phyloP scores from a whole-genome alignment of 1,140 invertebrate species.

The Papilio polyxenes region DNA sequence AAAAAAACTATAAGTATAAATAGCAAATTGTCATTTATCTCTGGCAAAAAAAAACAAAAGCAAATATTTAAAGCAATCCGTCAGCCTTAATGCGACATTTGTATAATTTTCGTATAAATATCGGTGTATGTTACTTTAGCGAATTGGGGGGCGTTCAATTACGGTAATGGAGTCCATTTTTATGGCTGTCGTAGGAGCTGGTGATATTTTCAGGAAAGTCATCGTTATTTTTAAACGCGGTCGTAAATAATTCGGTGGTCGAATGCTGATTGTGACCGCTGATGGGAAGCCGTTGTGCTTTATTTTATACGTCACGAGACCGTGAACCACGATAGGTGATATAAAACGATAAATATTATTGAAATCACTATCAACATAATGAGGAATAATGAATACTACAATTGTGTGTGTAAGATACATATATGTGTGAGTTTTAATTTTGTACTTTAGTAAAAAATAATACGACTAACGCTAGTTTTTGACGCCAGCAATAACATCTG shows the following conservation, averaged over 20 bases:
- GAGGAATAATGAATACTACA: no score
- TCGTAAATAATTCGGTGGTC: slow-evolving; percentile 35
- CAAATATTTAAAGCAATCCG: slow-evolving; percentile 30
- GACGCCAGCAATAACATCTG: no score
- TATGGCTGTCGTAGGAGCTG: slow-evolving; percentile 13
- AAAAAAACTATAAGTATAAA: not conserved
- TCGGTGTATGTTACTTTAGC: slow-evolving; percentile 27
- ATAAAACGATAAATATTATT: not conserved
- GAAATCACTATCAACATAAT: no score
- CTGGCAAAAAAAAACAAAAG: not conserved
- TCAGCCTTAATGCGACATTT: slow-evolving; percentile 33
- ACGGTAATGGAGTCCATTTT: slow-evolving; percentile 43
- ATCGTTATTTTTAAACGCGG: slow-evolving; percentile 33
- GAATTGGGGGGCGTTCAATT: slow-evolving; percentile 40
- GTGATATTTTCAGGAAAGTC: slow-evolving; percentile 29
- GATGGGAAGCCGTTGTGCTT: not conserved
- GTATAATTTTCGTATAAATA: slow-evolving; percentile 41
- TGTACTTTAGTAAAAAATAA: no score
- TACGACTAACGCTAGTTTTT: no score
- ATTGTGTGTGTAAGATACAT: no score
- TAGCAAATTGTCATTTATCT: not conserved
- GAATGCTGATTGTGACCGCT: slow-evolving; percentile 17
- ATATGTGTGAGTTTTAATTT: no score
- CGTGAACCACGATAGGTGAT: not conserved
- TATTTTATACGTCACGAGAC: slow-evolving; percentile 5